These are phyloP conservation scores for Crotalus helleri DNA, from an alignment of 2,113 vertebrate species.

Conservation along the genomic window DNA sequence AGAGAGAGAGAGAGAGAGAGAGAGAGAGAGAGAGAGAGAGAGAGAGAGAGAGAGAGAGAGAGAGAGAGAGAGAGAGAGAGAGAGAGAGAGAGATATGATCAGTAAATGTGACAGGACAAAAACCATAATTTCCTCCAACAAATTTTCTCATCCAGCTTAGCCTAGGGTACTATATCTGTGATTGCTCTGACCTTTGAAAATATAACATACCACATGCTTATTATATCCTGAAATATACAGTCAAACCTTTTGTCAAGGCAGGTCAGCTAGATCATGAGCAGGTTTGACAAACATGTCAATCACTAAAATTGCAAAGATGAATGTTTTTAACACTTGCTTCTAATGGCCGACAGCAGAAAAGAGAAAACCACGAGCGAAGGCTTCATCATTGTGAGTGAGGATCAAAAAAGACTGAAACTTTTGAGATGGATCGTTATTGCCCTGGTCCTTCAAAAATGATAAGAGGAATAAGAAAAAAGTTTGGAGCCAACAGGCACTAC, in stretches of 20 bases:
- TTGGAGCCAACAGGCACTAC: background rate
- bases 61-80: background rate
- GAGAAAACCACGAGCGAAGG: background rate
- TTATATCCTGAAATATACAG: slow-evolving; percentile 47
- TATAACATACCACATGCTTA: slow-evolving; percentile 36
- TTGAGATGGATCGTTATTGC: background rate
- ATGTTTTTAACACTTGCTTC: slow-evolving; percentile 20
- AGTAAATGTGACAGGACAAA: slow-evolving; percentile 32
- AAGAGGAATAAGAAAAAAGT: background rate
- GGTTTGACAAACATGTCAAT: slow-evolving; percentile 41
- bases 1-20: slow-evolving; percentile 2
- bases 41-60: slow-evolving; percentile 21
- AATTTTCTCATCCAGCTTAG: slow-evolving; percentile 45
- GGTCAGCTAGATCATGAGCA: slow-evolving; percentile 41
- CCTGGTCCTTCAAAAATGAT: background rate
- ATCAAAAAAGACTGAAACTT: slow-evolving; percentile 1
- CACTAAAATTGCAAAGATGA: slow-evolving; percentile 44
- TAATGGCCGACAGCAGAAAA: slow-evolving; percentile 14
- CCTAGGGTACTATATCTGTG: slow-evolving; percentile 43
- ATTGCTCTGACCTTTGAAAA: slow-evolving; percentile 39
- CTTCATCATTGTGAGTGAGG: background rate
- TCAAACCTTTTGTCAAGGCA: slow-evolving; percentile 7
- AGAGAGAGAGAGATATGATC: slow-evolving; percentile 39
- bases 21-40: slow-evolving; percentile 4
- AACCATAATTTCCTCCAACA: slow-evolving; percentile 30